Evolutionary conservation across 2,888 invertebrate species (phyloP).

Genomic region (Drosophila flavopinicola): DNA sequence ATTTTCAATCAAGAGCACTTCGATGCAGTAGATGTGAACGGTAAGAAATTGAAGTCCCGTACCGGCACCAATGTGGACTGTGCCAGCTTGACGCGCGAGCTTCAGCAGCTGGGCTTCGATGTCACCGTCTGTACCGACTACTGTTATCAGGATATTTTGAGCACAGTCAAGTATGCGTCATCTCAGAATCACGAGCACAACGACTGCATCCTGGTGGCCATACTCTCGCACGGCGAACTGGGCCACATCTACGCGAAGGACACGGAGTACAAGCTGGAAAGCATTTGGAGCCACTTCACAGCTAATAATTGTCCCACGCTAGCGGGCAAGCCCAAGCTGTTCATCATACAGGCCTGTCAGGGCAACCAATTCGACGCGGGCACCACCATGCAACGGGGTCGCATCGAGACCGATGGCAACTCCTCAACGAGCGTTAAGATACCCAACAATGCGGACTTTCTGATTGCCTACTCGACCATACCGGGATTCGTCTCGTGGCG

Average conservation of each 20-base stretch:
- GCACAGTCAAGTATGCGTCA: slow-evolving; percentile 88
- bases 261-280: slow-evolving; percentile 92
- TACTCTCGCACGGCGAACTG: slow-evolving; percentile 95
- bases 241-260: slow-evolving; percentile 95
- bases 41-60: slow-evolving; percentile 89
- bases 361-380: slow-evolving; percentile 95
- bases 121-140: slow-evolving; percentile 90
- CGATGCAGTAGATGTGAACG: slow-evolving; percentile 88
- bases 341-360: slow-evolving; percentile 95
- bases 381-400: slow-evolving; percentile 85
- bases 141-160: slow-evolving; percentile 88
- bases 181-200: slow-evolving; percentile 91
- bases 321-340: slow-evolving; percentile 92
- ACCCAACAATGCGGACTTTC: slow-evolving; percentile 96
- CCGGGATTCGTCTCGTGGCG: slow-evolving; percentile 98
- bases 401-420: slow-evolving; percentile 90
- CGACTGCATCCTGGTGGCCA: slow-evolving; percentile 93
- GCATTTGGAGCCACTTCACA: slow-evolving; percentile 91
- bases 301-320: slow-evolving; percentile 92
- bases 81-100: slow-evolving; percentile 88
- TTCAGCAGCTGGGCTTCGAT: slow-evolving; percentile 89
- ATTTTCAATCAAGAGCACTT: slow-evolving; percentile 97
- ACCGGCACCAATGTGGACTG: slow-evolving; percentile 95
- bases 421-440: slow-evolving; percentile 91
- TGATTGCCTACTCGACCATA: slow-evolving; percentile 96